These are phyloP conservation scores for Pogonognathellus flavescens DNA, from an alignment of 1,140 invertebrate genomes.

Conservation along the genomic window DNA sequence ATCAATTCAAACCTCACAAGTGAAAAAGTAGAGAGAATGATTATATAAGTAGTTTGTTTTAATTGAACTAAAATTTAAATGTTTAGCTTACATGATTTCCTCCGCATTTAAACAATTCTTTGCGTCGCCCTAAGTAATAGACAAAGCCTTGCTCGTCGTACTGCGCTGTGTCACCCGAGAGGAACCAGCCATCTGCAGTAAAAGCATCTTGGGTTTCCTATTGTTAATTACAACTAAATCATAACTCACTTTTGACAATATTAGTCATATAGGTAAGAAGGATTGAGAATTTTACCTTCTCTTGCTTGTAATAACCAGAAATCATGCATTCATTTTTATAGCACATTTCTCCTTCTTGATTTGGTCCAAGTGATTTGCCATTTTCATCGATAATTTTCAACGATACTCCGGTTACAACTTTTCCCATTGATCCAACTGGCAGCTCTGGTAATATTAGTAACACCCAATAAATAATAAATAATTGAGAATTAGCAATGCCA, in stretches of 20 bases:
- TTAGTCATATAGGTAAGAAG: too few relatives aligned
- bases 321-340: constrained; percentile 53
- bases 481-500: neutral
- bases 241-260: too few relatives aligned
- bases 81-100: constrained; percentile 63
- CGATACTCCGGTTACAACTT: constrained; percentile 47
- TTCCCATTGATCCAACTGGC: constrained; percentile 40
- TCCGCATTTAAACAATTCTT: constrained; percentile 68
- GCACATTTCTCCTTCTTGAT: constrained; percentile 59
- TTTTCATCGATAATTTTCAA: constrained; percentile 57
- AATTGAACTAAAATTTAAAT: neutral
- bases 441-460: neutral
- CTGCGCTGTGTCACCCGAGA: constrained; percentile 67
- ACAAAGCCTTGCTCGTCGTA: constrained; percentile 67
- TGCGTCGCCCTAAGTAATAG: constrained; percentile 67
- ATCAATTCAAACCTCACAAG: too few relatives aligned
- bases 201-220: constrained; percentile 16
- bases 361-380: constrained; percentile 53
- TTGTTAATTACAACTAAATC: too few relatives aligned
- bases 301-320: constrained; percentile 55
- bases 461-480: neutral
- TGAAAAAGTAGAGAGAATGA: neutral
- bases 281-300: neutral
- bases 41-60: neutral
- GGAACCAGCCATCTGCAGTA: constrained; percentile 62